phyloP scores from a whole-genome alignment of 2,797 vertebrate species.

The Sebastes steindachneri region DNA sequence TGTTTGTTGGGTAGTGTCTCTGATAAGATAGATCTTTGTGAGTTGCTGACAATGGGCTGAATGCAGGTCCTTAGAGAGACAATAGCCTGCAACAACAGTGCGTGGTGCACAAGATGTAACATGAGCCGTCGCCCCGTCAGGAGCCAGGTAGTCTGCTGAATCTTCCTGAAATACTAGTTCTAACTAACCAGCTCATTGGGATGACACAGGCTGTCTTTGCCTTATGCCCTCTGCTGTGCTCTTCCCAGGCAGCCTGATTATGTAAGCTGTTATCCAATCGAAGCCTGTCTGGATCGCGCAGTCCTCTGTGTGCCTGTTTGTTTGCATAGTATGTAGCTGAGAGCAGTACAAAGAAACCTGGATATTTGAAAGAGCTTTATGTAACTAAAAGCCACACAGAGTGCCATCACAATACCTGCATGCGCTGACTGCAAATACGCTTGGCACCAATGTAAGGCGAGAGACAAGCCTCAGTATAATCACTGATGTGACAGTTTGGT shows the following conservation, averaged over 20 bases:
- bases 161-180: slow-evolving; percentile 61
- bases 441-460: not conserved
- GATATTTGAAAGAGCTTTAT: slow-evolving; percentile 69
- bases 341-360: slow-evolving; percentile 72
- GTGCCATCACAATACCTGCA: slow-evolving; percentile 45
- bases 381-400: slow-evolving; percentile 59
- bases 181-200: slow-evolving; percentile 42
- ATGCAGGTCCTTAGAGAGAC: slow-evolving; percentile 24
- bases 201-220: slow-evolving; percentile 68
- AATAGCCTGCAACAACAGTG: slow-evolving; percentile 26
- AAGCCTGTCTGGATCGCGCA: slow-evolving; percentile 70
- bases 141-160: slow-evolving; percentile 30
- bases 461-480: slow-evolving; percentile 6
- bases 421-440: slow-evolving; percentile 26
- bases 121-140: slow-evolving; percentile 21
- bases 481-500: slow-evolving; percentile 37
- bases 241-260: slow-evolving; percentile 76
- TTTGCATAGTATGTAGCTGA: slow-evolving; percentile 74
- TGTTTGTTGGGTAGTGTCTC: not conserved
- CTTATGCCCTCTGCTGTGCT: slow-evolving; percentile 71
- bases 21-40: slow-evolving; percentile 28
- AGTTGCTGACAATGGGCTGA: slow-evolving; percentile 21
- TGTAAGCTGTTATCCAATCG: slow-evolving; percentile 82
- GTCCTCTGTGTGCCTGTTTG: slow-evolving; percentile 74
- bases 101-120: slow-evolving; percentile 21